Conservation (phyloP, 2,888 invertebrate genomes). For the Mimachlamys varia region DNA sequence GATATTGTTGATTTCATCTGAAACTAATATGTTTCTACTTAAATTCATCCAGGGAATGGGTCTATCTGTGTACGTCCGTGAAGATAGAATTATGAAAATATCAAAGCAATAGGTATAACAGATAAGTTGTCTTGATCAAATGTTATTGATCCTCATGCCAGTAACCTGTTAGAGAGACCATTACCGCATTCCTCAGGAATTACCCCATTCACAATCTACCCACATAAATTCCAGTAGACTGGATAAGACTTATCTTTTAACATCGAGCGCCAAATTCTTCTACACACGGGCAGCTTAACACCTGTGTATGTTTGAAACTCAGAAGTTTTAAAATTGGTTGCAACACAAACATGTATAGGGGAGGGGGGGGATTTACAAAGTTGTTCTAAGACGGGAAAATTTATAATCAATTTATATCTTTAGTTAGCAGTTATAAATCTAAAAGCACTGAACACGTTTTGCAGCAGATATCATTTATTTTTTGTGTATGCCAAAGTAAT, state of each 20-base stretch:
- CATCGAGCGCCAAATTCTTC: neutral
- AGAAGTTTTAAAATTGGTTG: neutral
- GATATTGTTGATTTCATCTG: neutral
- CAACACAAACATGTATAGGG: too few species aligned
- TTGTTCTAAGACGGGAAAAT: too few species aligned
- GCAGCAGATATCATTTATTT: too few species aligned
- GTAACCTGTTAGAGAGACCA: neutral
- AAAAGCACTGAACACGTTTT: too few species aligned
- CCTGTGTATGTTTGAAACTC: neutral
- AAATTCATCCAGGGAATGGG: neutral
- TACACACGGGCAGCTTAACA: neutral
- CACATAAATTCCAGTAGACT: slow-evolving; percentile 16
- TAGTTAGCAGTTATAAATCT: too few species aligned
- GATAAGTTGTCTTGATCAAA: neutral
- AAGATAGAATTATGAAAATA: neutral
- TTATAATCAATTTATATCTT: too few species aligned
- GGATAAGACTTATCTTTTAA: slow-evolving; percentile 5
- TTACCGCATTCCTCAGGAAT: neutral
- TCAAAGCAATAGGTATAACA: neutral
- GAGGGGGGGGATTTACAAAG: too few species aligned
- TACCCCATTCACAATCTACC: neutral
- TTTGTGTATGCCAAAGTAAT: too few species aligned
- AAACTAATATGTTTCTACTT: too few species aligned
- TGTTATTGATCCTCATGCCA: neutral
- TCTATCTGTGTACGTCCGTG: neutral